Evolutionary conservation across 2,113 vertebrate species (phyloP), one percentile per base, ranked within the genome.

Genomic region (Xerus inauris): DNA sequence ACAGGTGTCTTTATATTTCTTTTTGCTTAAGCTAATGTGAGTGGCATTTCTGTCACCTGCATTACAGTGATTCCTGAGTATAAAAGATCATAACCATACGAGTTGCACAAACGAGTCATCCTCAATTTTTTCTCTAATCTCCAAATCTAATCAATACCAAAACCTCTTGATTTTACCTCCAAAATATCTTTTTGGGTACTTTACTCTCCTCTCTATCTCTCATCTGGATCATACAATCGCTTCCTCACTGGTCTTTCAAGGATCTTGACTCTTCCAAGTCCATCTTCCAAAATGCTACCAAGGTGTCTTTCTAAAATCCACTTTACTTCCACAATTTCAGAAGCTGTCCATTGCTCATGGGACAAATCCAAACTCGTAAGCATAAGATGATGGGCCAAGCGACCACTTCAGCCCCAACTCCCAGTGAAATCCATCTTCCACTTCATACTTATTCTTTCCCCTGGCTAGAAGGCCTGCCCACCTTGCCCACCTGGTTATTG

Each of bases 261-360:
- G 26, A 59, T 72, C 35, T 20, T 73, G 7, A 32, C 13, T 54
- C 26, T n/a, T 73, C 24, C 75, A 73, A 76, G n/a, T 42, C 45
- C 38, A 54, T 28, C 71, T 84, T 65, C 51, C 30, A 30, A 42
- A 30, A 40, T 28, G 40, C 6, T 69, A 32, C 47, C 20, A 77
- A 73, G 26, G 28, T 83, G 11, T 92, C 84, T 94, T 97, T 80
- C 47, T 76, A 91, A 80, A 95, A 84, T 14, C 35, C 47, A 82
- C 20, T 91, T 95, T 3, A 11, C 12, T 72, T 85, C 19, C 17
- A 79, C 62, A 67, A 77, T 11, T 73, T 81, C 64, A 87, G 45
- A 94, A 75, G 28, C 22, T 38, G 14, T 42, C 14, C 14, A 84
- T 54, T 64, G 57, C 28, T 88, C 38, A 40, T 32, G 32, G 92